Evolutionary conservation across 2,113 vertebrate genomes (phyloP), one percentile per base, ranked within the genome.

Genomic region (Leiothrix lutea): DNA sequence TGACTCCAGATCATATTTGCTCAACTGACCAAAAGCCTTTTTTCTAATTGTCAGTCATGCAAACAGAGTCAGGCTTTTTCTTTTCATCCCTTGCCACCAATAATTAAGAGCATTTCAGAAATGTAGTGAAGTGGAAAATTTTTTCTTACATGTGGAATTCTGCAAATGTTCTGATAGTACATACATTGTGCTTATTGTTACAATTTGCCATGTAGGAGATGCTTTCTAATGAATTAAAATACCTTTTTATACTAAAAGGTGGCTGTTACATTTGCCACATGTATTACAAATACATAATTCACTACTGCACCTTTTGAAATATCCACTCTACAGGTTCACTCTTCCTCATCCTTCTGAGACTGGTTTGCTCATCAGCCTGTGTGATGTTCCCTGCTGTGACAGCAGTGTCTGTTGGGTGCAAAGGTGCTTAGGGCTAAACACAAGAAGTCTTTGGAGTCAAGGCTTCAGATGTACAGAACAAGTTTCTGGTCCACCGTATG

Each of bases 1-100:
- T 74, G 80, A 83, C 53, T 94, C 44, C 53, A 64, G 69, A 80
- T 84, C 53, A 1, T 44, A 91, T 86, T 92, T 92, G 88, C 45
- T 96, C 51, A 89, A 45, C 95, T 94, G 94, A 92, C 92, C 77
- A 80, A 92, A 93, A 83, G 79, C 35, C 35, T 78, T 79, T 91
- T 74, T 83, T 67, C 51, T 83, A 70, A 88, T 71, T 83, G 60
- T 77, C 71, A 80, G 67, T 92, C 88, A 83, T 94, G 90, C 91
- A 86, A 53, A 90, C 69, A 17, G 56, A 91, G 70, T 61, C 58
- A 47, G 73, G 66, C 61, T 82, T 94, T 94, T 75, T 86, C 47
- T 95, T 94, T 94, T 93, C 82, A 83, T 88, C 65, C 48, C 65
- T 84, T 96, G 94, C 90, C 90, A 90, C 71, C 54, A 62, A 36